phyloP scores from a whole-genome alignment of 2,113 vertebrate genomes.

The Channa argus region DNA sequence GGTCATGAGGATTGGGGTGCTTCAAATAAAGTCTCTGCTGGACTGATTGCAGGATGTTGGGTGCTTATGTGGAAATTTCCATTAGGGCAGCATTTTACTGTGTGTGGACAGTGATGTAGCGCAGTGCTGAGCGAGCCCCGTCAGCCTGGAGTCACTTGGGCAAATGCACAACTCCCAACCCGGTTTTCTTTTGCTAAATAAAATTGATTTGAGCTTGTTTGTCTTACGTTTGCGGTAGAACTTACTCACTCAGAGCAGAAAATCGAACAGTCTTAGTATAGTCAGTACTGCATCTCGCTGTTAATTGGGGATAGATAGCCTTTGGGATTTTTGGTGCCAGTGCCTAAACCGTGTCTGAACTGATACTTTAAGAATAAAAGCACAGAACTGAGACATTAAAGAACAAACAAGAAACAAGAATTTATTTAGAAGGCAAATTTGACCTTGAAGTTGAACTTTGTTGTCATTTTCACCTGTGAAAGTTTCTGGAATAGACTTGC shows the following conservation, averaged over 20 bases:
- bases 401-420: too few species aligned
- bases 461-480: too few species aligned
- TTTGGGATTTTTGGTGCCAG: too few species aligned
- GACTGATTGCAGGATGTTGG: conserved; percentile 50
- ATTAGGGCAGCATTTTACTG: conserved; percentile 60
- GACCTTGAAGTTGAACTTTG: too few species aligned
- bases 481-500: too few species aligned
- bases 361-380: too few species aligned
- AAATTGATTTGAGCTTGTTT: conserved; percentile 25
- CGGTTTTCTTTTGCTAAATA: conserved; percentile 10
- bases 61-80: conserved; percentile 73
- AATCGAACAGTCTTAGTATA: conserved; percentile 20
- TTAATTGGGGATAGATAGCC: too few species aligned
- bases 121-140: conserved; percentile 23
- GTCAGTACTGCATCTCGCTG: neutral
- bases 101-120: conserved; percentile 37
- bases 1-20: conserved; percentile 33
- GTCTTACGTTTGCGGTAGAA: conserved; percentile 10
- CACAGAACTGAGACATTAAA: too few species aligned
- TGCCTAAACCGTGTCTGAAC: too few species aligned
- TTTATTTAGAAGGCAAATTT: too few species aligned
- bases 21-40: conserved; percentile 14
- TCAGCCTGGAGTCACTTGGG: conserved; percentile 17
- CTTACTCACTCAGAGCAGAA: neutral
- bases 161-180: conserved; percentile 1